A percentile compares a stretch with the other conserved stretches of the same genome.
Evolutionary conservation across 2,797 vertebrate genomes (phyloP).

Genomic region (Chiroxiphia lanceolata): DNA sequence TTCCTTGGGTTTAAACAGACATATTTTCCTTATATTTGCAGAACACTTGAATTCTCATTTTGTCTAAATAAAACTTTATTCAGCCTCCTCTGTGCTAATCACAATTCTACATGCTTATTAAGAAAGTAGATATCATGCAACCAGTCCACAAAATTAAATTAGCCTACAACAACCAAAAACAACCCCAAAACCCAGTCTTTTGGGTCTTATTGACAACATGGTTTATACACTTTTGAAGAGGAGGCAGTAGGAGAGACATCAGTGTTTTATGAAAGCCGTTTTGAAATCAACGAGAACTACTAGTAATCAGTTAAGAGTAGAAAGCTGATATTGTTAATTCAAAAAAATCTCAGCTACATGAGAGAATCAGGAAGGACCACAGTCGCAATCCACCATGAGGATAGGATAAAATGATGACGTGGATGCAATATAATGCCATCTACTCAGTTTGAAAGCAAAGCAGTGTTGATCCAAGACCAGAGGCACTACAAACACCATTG

Average conservation of each 20-base stretch:
- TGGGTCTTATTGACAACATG: background rate
- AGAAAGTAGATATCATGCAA: background rate
- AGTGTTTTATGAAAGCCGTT: background rate
- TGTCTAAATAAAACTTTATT: background rate
- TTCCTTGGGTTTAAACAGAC: background rate
- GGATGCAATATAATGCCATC: background rate
- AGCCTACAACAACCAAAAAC: accelerated
- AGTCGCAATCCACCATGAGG: background rate
- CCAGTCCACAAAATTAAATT: background rate
- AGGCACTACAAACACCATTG: too few species aligned
- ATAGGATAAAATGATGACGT: background rate
- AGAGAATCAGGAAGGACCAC: background rate
- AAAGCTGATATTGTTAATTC: background rate
- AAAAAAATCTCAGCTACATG: background rate
- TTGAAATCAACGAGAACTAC: background rate
- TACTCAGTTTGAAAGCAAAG: background rate
- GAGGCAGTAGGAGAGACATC: background rate
- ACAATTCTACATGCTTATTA: background rate
- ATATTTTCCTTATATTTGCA: background rate
- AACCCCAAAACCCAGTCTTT: background rate
- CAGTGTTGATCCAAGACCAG: background rate
- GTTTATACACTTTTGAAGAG: background rate
- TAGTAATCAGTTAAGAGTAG: background rate
- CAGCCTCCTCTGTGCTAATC: background rate
- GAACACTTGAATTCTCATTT: background rate